phyloP scores from a whole-genome alignment of 2,888 invertebrate species.

The Diarsia dahlii region DNA sequence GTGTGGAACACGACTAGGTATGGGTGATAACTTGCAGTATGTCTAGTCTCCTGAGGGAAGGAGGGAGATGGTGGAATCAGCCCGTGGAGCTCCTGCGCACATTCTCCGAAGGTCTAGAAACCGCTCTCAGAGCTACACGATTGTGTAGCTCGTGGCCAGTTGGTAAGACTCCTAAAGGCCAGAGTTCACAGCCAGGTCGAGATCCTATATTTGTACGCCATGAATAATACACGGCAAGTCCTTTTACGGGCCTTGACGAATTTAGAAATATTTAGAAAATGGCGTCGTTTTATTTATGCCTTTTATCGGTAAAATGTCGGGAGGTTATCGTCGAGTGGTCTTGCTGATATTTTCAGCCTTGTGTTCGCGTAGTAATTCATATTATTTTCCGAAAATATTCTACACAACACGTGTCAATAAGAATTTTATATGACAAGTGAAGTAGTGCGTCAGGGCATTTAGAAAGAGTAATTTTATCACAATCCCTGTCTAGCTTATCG shows the following conservation, averaged over 20 bases:
- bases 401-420: background rate
- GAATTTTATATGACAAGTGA: background rate
- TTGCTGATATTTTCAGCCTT: slow-evolving; percentile 1
- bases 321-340: slow-evolving; percentile 41
- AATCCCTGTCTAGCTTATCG: background rate
- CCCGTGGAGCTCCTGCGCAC: too few relatives aligned
- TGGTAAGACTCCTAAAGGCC: slow-evolving; percentile 25
- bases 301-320: slow-evolving; percentile 50
- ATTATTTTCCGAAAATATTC: slow-evolving; percentile 13
- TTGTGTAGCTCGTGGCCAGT: background rate
- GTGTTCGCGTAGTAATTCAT: background rate
- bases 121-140: background rate
- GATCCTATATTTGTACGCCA: slow-evolving; percentile 29
- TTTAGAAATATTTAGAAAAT: slow-evolving; percentile 45
- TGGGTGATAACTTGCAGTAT: too few relatives aligned
- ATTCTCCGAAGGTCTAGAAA: background rate
- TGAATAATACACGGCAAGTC: slow-evolving; percentile 55
- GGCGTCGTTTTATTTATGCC: slow-evolving; percentile 46
- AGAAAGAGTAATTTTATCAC: background rate
- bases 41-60: too few relatives aligned
- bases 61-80: too few relatives aligned
- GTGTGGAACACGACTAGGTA: too few relatives aligned
- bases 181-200: slow-evolving; percentile 49
- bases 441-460: background rate
- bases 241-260: slow-evolving; percentile 44